phyloP scores from a whole-genome alignment of 2,888 invertebrate genomes.

The Zygothrica quintamaculata region DNA sequence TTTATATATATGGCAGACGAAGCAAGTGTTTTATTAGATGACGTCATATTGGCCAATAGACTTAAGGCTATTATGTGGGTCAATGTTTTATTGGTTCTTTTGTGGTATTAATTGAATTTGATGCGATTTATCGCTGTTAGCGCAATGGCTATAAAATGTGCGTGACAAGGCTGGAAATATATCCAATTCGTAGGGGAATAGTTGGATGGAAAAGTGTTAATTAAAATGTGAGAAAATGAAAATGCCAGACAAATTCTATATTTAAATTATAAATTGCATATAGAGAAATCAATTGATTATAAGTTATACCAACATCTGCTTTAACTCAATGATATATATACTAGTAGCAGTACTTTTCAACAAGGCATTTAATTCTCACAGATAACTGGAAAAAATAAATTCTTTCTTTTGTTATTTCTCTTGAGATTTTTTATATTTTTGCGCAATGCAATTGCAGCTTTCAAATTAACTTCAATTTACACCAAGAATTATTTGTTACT shows the following conservation, averaged over 20 bases:
- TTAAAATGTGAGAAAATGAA: conserved; percentile 7
- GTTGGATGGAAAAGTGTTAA: conserved; percentile 3
- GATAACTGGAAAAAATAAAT: too few relatives aligned
- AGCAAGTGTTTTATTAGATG: conserved; percentile 38
- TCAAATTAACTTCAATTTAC: conserved; percentile 75
- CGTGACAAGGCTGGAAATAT: conserved; percentile 12
- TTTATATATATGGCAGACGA: conserved; percentile 12
- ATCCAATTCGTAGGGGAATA: too few relatives aligned
- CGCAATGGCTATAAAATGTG: conserved; percentile 3
- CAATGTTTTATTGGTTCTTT: conserved; percentile 64
- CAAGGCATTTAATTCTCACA: conserved; percentile 37
- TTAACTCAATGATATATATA: conserved; percentile 16
- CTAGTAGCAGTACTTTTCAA: conserved; percentile 19
- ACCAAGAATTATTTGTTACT: conserved; percentile 39
- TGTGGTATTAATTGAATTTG: conserved; percentile 62
- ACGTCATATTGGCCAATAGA: conserved; percentile 66
- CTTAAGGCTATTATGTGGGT: conserved; percentile 53
- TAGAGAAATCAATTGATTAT: background rate
- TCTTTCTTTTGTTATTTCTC: background rate
- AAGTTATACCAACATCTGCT: conserved; percentile 27
- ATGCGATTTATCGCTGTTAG: conserved; percentile 36
- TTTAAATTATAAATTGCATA: conserved; percentile 2
- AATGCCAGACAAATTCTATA: conserved; percentile 11
- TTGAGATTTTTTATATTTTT: conserved; percentile 25
- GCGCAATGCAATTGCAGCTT: conserved; percentile 66